These are phyloP conservation scores for Hipposideros larvatus DNA, from an alignment of 2,797 vertebrate species.

Conservation along the genomic window DNA sequence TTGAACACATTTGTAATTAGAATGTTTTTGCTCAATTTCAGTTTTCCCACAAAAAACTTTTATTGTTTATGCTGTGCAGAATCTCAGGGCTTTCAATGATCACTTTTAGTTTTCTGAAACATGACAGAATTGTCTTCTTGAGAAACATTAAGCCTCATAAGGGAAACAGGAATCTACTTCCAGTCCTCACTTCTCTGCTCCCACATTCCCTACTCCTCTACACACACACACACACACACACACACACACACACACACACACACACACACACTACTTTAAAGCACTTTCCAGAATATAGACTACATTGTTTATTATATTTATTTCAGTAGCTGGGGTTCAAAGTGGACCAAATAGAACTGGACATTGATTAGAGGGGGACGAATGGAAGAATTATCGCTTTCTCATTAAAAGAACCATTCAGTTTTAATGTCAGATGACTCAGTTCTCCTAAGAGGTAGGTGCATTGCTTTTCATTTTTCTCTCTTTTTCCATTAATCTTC, in stretches of 20 bases:
- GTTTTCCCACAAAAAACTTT: background rate
- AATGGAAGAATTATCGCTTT: background rate
- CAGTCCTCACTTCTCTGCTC: background rate
- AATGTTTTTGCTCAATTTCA: background rate
- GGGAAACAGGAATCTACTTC: background rate
- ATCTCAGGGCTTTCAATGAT: background rate
- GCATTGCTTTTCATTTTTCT: background rate
- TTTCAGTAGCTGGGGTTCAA: background rate
- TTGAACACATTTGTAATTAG: background rate
- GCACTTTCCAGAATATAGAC: background rate
- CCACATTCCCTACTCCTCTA: too few relatives aligned
- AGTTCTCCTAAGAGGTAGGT: background rate
- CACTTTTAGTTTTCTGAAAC: background rate
- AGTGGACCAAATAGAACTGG: background rate
- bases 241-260: background rate
- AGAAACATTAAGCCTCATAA: background rate
- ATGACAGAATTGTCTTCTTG: background rate
- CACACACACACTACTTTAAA: background rate
- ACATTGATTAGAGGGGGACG: background rate
- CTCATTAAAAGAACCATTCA: background rate
- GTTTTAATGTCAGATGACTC: background rate
- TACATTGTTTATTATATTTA: background rate
- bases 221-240: background rate
- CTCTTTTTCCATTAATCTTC: background rate
- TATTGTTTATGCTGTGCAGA: background rate